phyloP scores from a whole-genome alignment of 2,113 vertebrate species.

The Ptilonorhynchus violaceus region DNA sequence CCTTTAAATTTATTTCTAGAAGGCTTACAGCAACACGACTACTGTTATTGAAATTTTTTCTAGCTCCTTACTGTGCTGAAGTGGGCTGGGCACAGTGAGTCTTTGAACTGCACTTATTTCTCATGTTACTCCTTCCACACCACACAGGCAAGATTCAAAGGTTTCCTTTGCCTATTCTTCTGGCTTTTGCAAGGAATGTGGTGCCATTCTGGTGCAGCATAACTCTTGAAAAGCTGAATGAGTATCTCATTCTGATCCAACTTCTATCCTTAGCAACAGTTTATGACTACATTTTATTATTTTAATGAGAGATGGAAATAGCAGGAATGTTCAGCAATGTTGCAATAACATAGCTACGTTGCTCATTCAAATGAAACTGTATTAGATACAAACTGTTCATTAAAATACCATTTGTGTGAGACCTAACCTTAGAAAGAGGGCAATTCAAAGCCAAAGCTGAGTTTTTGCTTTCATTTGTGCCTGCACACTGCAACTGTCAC shows the following conservation, averaged over 20 bases:
- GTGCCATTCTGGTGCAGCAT: background rate
- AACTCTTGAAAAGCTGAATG: background rate
- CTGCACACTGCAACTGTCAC: background rate
- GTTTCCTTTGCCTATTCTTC: background rate
- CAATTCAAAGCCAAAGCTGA: background rate
- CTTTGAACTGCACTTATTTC: background rate
- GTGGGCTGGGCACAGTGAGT: background rate
- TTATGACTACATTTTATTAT: constrained; percentile 5
- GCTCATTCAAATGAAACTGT: constrained; percentile 34
- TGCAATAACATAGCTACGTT: background rate
- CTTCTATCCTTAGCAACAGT: background rate
- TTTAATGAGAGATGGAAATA: constrained; percentile 2
- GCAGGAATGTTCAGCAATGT: background rate
- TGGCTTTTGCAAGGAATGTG: background rate
- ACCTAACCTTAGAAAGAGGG: background rate
- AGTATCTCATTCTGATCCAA: background rate
- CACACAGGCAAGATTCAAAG: background rate
- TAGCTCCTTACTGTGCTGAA: background rate
- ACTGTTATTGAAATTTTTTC: background rate
- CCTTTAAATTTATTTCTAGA: background rate
- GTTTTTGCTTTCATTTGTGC: background rate
- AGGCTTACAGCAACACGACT: background rate
- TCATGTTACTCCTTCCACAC: background rate
- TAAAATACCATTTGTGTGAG: constrained; percentile 30
- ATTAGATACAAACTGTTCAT: background rate